phyloP scores from a whole-genome alignment of 2,888 invertebrate genomes.

The Parnassius apollo region DNA sequence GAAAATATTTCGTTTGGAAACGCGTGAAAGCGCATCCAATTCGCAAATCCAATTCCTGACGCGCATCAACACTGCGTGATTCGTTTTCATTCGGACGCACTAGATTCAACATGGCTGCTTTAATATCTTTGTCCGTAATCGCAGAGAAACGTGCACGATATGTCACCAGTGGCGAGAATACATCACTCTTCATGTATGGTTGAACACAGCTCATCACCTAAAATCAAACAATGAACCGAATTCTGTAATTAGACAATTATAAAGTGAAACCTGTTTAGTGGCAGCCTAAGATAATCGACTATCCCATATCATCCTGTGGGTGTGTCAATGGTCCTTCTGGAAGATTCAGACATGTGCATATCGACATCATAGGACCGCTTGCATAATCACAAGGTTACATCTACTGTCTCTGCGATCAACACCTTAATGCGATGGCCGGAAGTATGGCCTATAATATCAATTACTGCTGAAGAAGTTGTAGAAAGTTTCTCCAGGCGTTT shows the following conservation, averaged over 20 bases:
- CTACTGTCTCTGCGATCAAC: neutral
- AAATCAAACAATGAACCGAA: conserved; percentile 16
- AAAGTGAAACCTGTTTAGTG: too few species aligned
- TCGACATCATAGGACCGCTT: neutral
- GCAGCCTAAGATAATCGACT: too few species aligned
- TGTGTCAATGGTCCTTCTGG: neutral
- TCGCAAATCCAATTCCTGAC: conserved; percentile 97
- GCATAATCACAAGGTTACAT: neutral
- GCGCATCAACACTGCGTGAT: conserved; percentile 96
- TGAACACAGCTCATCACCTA: conserved; percentile 88
- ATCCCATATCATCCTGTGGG: too few species aligned
- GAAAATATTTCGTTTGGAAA: conserved; percentile 98
- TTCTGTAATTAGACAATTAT: too few species aligned
- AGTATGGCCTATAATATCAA: neutral
- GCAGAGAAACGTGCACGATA: conserved; percentile 98
- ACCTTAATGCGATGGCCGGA: neutral
- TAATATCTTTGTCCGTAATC: conserved; percentile 98
- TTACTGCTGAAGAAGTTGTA: too few species aligned
- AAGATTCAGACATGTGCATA: neutral
- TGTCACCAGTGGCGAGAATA: conserved; percentile 83
- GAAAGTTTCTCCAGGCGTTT: too few species aligned
- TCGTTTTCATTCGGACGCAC: conserved; percentile 96
- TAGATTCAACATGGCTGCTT: conserved; percentile 92
- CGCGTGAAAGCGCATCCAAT: conserved; percentile 99
- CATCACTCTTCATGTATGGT: conserved; percentile 85